phyloP scores from a whole-genome alignment of 2,113 vertebrate genomes.

The cat (Felis catus) region F.catus_Fca126_mat1.0 CM031417.1:20202501-20203000 shows the following conservation, averaged over 20 bases:
- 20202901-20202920: neutral
- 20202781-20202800: neutral
- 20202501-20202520: neutral
- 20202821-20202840: neutral
- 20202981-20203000: neutral
- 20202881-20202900: neutral
- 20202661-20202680: neutral
- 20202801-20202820: neutral
- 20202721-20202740: neutral
- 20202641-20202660: neutral
- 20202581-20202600: neutral
- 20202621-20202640: neutral
- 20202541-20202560: neutral
- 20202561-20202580: neutral
- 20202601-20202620: neutral
- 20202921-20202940: neutral
- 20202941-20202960: neutral
- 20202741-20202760: too few relatives aligned
- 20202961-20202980: neutral
- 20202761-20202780: neutral
- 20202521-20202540: neutral
- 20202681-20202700: neutral
- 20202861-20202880: neutral
- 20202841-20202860: neutral
- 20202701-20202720: neutral